Conservation (phyloP, 2,797 vertebrate species). For the Enteromius thamalakanensis region DNA sequence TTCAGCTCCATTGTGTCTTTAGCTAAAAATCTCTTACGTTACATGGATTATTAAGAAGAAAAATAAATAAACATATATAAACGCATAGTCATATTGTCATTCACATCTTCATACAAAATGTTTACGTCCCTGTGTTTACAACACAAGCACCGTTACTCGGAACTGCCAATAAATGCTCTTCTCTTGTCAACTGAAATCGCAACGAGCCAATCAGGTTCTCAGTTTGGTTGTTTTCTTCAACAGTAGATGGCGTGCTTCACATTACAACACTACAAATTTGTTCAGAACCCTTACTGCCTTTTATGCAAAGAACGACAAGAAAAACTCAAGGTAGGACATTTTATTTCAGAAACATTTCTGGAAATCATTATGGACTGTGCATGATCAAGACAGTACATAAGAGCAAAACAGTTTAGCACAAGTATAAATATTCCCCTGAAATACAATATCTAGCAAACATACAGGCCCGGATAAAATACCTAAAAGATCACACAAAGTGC, state of each 20-base stretch:
- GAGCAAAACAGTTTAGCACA: not conserved
- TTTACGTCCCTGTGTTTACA: slow-evolving; percentile 53
- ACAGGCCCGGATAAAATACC: not conserved
- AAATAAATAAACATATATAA: not conserved
- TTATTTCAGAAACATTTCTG: slow-evolving; percentile 21
- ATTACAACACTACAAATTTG: not conserved
- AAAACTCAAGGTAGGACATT: not conserved
- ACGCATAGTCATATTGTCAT: not conserved
- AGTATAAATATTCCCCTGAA: not conserved
- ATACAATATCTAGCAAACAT: not conserved
- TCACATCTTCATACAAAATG: slow-evolving; percentile 25
- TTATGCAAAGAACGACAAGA: not conserved
- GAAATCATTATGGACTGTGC: not conserved
- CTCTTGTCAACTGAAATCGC: slow-evolving; percentile 20
- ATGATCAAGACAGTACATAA: not conserved
- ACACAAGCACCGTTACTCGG: slow-evolving; percentile 4
- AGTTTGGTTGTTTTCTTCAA: not conserved
- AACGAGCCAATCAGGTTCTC: slow-evolving; percentile 53
- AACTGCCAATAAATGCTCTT: slow-evolving; percentile 31
- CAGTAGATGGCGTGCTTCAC: slow-evolving; percentile 21
- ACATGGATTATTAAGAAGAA: not conserved
- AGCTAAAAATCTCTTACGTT: not conserved
- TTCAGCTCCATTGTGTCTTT: slow-evolving; percentile 75
- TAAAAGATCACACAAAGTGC: not conserved
- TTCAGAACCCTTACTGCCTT: not conserved